Evolutionary conservation across 1,140 invertebrate genomes (phyloP).

Genomic region (Trachymyrmex cornetzi): DNA sequence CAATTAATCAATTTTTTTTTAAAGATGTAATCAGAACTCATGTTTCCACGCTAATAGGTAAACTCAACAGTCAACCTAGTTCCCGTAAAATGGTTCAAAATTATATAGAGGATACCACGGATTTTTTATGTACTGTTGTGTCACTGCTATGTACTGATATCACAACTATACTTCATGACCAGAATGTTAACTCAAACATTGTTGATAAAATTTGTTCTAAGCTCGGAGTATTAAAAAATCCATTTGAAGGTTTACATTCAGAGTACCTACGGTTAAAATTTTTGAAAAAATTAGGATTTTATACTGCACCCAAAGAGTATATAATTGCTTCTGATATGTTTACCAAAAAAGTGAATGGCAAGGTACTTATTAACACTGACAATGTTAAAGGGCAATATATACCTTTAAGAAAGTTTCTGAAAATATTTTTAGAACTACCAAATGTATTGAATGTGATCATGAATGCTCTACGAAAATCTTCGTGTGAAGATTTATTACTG

Average conservation of each 20-base stretch:
- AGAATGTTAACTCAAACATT: conserved; percentile 8
- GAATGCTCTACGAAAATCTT: background rate
- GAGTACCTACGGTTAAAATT: background rate
- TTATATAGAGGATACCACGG: background rate
- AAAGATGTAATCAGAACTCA: background rate
- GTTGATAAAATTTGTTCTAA: conserved; percentile 17
- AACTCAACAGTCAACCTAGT: background rate
- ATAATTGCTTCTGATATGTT: conserved; percentile 3
- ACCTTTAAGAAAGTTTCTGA: background rate
- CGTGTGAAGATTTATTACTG: background rate
- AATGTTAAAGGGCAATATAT: conserved; percentile 23
- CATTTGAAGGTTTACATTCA: background rate
- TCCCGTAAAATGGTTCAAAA: conserved; percentile 8
- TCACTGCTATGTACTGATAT: conserved; percentile 7
- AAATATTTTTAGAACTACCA: conserved; percentile 2
- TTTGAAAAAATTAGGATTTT: conserved; percentile 24
- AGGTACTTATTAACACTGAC: too few relatives aligned
- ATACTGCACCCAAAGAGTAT: conserved; percentile 3
- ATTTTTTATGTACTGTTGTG: background rate
- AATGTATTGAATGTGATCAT: background rate
- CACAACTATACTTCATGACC: background rate
- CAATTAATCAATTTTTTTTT: too few relatives aligned
- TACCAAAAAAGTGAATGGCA: too few relatives aligned
- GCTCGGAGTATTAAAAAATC: conserved; percentile 16
- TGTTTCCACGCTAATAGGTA: background rate